These are phyloP conservation scores for Drosophila pandora DNA, from an alignment of 1,140 invertebrate genomes.

Conservation along the genomic window DNA sequence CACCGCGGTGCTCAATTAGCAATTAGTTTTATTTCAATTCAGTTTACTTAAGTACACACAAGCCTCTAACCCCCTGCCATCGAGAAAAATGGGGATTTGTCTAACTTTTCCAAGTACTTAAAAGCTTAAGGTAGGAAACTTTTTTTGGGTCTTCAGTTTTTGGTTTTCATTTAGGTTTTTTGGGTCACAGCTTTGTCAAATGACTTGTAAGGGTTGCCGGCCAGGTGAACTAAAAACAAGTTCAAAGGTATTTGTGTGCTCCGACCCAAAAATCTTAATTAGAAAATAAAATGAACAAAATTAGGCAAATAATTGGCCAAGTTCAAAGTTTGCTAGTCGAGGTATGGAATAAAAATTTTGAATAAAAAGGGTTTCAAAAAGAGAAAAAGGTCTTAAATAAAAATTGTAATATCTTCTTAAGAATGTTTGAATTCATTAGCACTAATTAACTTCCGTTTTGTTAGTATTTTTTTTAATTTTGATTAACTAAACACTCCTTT, in stretches of 20 bases:
- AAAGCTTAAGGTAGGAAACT: constrained; percentile 69
- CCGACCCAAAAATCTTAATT: constrained; percentile 30
- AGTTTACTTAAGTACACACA: constrained; percentile 53
- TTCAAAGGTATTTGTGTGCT: constrained; percentile 23
- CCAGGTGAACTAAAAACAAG: constrained; percentile 23
- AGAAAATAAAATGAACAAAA: constrained; percentile 33
- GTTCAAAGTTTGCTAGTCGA: background rate
- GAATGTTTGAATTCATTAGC: background rate
- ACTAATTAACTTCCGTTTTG: background rate
- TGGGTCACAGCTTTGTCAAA: constrained; percentile 50
- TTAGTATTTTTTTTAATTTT: background rate
- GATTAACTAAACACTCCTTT: constrained; percentile 16
- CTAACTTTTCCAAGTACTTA: constrained; percentile 71
- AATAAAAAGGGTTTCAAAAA: background rate
- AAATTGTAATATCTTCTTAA: background rate
- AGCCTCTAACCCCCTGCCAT: constrained; percentile 24
- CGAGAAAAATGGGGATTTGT: constrained; percentile 35
- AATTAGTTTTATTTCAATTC: constrained; percentile 77
- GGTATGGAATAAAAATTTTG: background rate
- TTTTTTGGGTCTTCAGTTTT: constrained; percentile 45
- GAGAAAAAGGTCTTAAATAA: background rate
- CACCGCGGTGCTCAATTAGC: constrained; percentile 63
- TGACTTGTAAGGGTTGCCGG: constrained; percentile 35
- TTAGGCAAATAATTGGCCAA: constrained; percentile 19
- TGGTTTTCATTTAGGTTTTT: constrained; percentile 25